Base-by-base conservation (phyloP, 2,797 vertebrate species). In the Tachyglossus aculeatus region DNA sequence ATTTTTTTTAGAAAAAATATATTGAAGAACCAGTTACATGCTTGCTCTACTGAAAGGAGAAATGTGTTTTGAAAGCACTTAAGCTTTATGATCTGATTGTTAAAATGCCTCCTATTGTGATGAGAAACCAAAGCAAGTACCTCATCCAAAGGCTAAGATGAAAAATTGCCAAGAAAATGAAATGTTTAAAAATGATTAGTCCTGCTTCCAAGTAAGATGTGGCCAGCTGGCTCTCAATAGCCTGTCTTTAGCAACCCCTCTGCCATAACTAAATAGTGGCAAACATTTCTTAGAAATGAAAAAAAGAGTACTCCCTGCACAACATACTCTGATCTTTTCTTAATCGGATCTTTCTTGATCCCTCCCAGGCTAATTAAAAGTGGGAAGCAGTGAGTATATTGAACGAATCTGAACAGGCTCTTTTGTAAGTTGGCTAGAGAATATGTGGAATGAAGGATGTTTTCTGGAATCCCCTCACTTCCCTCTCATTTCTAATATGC, bases 161-260 rank as follows among this genome's bases (percentile, higher is more conserved):
- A 71, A 2, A 12, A 8, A 31, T 4, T 3, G 16, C 43, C 62
- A 40, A 79, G 67, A 82, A 63, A 75, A 9, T 34, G 21, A 75
- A 72, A 16, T 47, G 47, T 36, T 5, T 54, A 61, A 40, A 36
- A 29, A 60, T 44, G 70, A 25, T 14, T 51, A 77, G 75, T 77
- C 63, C 18, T 32, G 43, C 57, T 65, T 45, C n/a, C 18, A 62
- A 38, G 7, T 10, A 66, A 67, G n/a, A 81, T 61, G 53, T 36
- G 76, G 32, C 1, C 36, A 81, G 34, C 34, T 74, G 81, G 72
- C 44, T 77, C 65, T 77, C 82, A 47, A 52, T 10, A 61, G 4
- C 0, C 3, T 67, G 48, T 33, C 52, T 15, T 74, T 32, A 65
- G 53, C 25, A 32, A 75, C 44, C 44, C 58, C 24, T 55, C 25